A percentile compares a stretch with the other conserved stretches of the same genome.
Evolutionary conservation across 2,888 invertebrate species (phyloP).

Genomic region (Heteromurus nitidus): DNA sequence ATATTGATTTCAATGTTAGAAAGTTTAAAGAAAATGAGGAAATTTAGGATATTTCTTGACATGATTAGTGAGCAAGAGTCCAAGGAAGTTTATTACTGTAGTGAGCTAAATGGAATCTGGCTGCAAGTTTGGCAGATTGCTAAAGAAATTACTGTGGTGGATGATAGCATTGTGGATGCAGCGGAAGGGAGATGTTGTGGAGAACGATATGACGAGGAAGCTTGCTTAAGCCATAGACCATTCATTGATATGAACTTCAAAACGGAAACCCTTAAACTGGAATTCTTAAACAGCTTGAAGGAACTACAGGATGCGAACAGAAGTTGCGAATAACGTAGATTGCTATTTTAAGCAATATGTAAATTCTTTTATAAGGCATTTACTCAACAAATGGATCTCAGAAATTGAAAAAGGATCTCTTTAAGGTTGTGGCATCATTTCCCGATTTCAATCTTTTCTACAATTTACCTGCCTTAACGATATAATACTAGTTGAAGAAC

Average conservation of each 20-base stretch:
- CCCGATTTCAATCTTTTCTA: too few species aligned
- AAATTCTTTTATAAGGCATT: background rate
- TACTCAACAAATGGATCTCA: background rate
- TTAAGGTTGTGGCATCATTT: background rate
- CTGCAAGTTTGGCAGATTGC: conserved; percentile 34
- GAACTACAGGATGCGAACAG: background rate
- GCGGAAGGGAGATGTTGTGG: conserved; percentile 38
- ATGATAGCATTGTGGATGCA: background rate
- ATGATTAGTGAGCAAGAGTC: conserved; percentile 34
- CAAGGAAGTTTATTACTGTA: conserved; percentile 32
- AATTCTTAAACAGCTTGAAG: conserved; percentile 16
- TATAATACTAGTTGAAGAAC: too few species aligned
- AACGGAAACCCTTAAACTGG: background rate
- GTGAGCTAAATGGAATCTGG: conserved; percentile 37
- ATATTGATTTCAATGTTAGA: conserved; percentile 36
- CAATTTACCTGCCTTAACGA: too few species aligned
- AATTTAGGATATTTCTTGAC: conserved; percentile 32
- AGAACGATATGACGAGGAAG: conserved; percentile 4
- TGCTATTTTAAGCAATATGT: background rate
- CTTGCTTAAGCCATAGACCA: conserved; percentile 17
- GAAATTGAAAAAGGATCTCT: background rate
- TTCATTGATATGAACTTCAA: conserved; percentile 41
- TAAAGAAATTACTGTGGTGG: conserved; percentile 14
- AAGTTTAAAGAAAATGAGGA: conserved; percentile 28
- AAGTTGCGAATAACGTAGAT: background rate